A percentile compares a stretch with the other conserved stretches of the same genome.
Evolutionary conservation across 2,888 invertebrate species (phyloP).

Genomic region (Macrostomum cliftonense): DNA sequence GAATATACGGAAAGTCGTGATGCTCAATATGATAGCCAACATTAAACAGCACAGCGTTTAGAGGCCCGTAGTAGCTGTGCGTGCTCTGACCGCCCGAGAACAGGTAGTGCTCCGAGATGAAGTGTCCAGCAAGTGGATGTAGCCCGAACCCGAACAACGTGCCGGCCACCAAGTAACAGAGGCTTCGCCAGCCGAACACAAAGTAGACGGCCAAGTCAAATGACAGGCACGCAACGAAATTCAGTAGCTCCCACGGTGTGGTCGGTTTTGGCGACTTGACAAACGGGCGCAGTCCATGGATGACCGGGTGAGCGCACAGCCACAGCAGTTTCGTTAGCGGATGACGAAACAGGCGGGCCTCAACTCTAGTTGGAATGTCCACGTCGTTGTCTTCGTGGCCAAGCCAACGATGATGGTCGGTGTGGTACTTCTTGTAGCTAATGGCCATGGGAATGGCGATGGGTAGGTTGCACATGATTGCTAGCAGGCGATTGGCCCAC

Average conservation of each 20-base stretch:
- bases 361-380: conserved; percentile 32
- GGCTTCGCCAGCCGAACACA: conserved; percentile 22
- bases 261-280: conserved; percentile 30
- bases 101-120: conserved; percentile 35
- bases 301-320: conserved; percentile 28
- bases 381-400: conserved; percentile 33
- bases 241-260: conserved; percentile 26
- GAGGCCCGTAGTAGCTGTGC: conserved; percentile 35
- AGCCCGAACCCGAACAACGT: conserved; percentile 30
- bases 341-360: conserved; percentile 27
- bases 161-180: conserved; percentile 26
- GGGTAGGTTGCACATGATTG: conserved; percentile 32
- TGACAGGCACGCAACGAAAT: conserved; percentile 20
- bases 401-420: conserved; percentile 30
- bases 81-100: conserved; percentile 29
- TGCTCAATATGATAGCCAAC: conserved; percentile 37
- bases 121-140: conserved; percentile 34
- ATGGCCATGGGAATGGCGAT: conserved; percentile 32
- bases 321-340: conserved; percentile 32
- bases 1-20: conserved; percentile 38
- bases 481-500: conserved; percentile 25
- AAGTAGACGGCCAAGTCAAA: conserved; percentile 22
- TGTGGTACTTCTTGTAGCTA: conserved; percentile 35
- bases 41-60: conserved; percentile 33
- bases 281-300: conserved; percentile 32